Conservation (phyloP, 2,888 invertebrate species). For the Invenusta paracnida region DNA sequence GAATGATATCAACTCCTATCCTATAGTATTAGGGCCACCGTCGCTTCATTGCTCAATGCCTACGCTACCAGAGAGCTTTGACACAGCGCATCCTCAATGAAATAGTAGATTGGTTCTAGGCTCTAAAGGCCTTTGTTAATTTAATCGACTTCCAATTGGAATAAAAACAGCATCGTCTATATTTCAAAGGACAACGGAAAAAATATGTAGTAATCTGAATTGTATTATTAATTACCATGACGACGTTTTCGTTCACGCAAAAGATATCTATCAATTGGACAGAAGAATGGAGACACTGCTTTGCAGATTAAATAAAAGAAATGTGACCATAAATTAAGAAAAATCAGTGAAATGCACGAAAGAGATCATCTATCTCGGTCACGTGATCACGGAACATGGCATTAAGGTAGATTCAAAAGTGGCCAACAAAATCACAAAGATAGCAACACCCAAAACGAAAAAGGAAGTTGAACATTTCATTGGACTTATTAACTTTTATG, state of each 20-base stretch:
- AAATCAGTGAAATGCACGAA: not conserved
- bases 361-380: not conserved
- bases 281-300: not conserved
- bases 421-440: not conserved
- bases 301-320: not conserved
- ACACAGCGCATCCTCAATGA: too few relatives aligned
- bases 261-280: not conserved
- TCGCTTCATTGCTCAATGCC: too few relatives aligned
- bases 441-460: not conserved
- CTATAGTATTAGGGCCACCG: too few relatives aligned
- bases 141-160: not conserved
- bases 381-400: not conserved
- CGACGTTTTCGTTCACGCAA: not conserved
- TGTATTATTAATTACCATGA: not conserved
- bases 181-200: not conserved
- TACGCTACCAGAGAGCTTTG: too few relatives aligned
- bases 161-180: not conserved
- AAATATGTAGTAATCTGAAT: not conserved
- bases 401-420: not conserved
- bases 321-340: not conserved
- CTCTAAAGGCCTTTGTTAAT: not conserved
- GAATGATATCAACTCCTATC: too few relatives aligned
- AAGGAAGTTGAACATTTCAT: not conserved
- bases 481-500: not conserved
- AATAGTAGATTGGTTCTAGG: too few relatives aligned